Evolutionary conservation across 37 sponge, comb jelly and placozoan genomes (phyloP).

Genomic region (Aplysina aerophoba): DNA sequence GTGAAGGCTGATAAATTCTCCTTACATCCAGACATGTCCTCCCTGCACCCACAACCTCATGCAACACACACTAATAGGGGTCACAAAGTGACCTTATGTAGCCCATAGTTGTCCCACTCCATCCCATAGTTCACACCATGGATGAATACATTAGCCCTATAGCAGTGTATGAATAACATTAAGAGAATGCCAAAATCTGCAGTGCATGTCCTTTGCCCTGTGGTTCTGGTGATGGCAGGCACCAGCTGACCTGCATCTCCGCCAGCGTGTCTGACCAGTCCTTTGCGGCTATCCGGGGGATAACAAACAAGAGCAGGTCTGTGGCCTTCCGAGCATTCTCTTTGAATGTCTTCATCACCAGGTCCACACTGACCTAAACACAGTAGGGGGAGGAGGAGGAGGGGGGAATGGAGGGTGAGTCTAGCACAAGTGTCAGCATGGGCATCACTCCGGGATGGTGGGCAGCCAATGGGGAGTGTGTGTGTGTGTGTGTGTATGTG

Average conservation of each 20-base stretch:
- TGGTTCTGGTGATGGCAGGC: too few species aligned
- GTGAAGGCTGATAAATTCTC: too few species aligned
- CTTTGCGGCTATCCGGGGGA: constrained; percentile 59
- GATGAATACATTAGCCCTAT: too few species aligned
- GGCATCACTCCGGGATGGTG: background rate
- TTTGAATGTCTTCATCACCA: constrained; percentile 75
- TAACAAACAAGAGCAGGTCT: constrained; percentile 52
- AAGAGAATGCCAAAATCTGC: too few species aligned
- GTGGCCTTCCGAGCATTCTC: constrained; percentile 62
- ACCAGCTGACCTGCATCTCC: constrained; percentile 47
- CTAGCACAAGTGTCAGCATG: background rate
- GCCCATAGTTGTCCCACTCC: too few species aligned
- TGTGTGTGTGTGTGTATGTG: background rate
- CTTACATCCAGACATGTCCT: too few species aligned
- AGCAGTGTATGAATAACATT: too few species aligned
- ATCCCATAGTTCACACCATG: too few species aligned
- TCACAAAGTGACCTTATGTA: too few species aligned
- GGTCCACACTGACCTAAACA: constrained; percentile 75
- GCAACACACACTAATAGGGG: too few species aligned
- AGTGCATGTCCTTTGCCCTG: background rate
- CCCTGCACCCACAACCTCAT: too few species aligned
- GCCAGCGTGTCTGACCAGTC: constrained; percentile 67
- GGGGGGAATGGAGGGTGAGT: background rate
- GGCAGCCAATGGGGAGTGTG: background rate
- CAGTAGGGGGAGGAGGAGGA: background rate